phyloP scores from a whole-genome alignment of 1,140 invertebrate genomes.

The Sarcophaga peregrina region DNA sequence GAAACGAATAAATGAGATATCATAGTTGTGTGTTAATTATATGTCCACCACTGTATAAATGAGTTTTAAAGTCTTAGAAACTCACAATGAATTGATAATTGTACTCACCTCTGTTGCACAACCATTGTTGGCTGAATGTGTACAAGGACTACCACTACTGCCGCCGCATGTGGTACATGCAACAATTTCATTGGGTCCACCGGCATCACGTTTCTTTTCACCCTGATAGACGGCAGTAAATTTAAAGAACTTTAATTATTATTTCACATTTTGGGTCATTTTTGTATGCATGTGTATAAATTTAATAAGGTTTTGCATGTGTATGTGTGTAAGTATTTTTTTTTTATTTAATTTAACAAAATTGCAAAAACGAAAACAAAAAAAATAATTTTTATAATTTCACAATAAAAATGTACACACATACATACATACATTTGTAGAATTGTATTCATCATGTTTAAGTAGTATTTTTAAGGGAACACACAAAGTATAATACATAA shows the following conservation, averaged over 20 bases:
- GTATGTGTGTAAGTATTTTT: neutral
- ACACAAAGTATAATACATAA: neutral
- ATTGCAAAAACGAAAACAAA: neutral
- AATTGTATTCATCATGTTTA: no score
- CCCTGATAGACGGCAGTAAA: slow-evolving; percentile 71
- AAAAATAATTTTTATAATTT: neutral
- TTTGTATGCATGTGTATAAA: slow-evolving; percentile 13
- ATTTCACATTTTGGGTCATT: slow-evolving; percentile 39
- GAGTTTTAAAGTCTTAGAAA: no score
- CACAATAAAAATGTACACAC: no score
- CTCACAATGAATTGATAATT: neutral
- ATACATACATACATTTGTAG: no score
- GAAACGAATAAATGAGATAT: no score
- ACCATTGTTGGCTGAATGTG: slow-evolving; percentile 86
- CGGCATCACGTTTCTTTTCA: slow-evolving; percentile 82
- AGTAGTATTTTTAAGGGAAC: neutral
- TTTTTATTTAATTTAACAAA: neutral
- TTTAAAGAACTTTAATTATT: slow-evolving; percentile 60
- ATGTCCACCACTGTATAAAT: no score
- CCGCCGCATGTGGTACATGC: slow-evolving; percentile 82
- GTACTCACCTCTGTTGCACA: slow-evolving; percentile 82
- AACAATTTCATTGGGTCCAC: slow-evolving; percentile 80
- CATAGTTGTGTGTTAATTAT: no score
- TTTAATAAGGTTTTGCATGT: neutral
- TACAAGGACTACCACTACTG: slow-evolving; percentile 78